Conservation (phyloP, 2,888 invertebrate species). For the Tachina fera region DNA sequence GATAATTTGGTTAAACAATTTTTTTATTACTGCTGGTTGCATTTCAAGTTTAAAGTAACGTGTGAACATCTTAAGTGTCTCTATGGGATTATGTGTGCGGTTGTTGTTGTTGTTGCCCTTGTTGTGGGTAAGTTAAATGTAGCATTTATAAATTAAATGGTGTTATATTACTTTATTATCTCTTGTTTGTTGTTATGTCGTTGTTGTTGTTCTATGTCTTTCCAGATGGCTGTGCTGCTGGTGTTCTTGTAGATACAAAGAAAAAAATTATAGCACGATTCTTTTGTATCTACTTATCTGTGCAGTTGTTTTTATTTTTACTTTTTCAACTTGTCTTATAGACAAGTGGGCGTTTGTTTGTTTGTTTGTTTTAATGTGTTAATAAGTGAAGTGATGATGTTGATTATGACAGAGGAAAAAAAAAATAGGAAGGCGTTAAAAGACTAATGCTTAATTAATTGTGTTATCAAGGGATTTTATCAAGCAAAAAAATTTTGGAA, state of each 20-base stretch:
- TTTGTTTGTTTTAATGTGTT: slow-evolving; percentile 70
- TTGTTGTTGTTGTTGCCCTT: slow-evolving; percentile 44
- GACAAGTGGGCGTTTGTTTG: slow-evolving; percentile 71
- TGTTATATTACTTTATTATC: slow-evolving; percentile 64
- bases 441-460: slow-evolving; percentile 66
- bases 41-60: slow-evolving; percentile 55
- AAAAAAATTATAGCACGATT: slow-evolving; percentile 33
- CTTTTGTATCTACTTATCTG: slow-evolving; percentile 34
- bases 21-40: neutral
- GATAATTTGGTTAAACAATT: slow-evolving; percentile 39
- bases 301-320: neutral
- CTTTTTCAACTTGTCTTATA: slow-evolving; percentile 62
- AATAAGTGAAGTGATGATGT: slow-evolving; percentile 70
- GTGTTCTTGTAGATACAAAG: slow-evolving; percentile 51
- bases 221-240: slow-evolving; percentile 68
- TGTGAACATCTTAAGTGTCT: slow-evolving; percentile 69
- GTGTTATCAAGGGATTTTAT: slow-evolving; percentile 61
- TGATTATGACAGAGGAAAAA: slow-evolving; percentile 43
- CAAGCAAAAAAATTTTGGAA: slow-evolving; percentile 1
- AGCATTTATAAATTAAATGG: slow-evolving; percentile 68
- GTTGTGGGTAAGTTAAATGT: slow-evolving; percentile 69
- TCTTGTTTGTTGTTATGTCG: slow-evolving; percentile 1
- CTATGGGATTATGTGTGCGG: slow-evolving; percentile 61
- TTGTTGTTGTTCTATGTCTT: slow-evolving; percentile 53
- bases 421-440: slow-evolving; percentile 63